Conservation (phyloP, 2,797 vertebrate species). For the Thamnophis elegans region DNA sequence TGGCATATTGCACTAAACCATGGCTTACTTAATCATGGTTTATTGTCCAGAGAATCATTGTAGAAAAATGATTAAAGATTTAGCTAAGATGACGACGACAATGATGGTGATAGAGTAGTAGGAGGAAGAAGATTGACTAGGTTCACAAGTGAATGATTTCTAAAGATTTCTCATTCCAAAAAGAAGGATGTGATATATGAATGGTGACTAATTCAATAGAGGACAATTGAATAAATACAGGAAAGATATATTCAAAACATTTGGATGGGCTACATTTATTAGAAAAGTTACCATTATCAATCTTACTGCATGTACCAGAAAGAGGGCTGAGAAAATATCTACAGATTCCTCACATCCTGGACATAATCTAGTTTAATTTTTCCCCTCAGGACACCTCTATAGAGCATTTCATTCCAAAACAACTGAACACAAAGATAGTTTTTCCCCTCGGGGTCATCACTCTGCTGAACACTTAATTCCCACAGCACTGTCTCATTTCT, state of each 20-base stretch:
- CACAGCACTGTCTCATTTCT: no score
- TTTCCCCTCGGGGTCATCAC: no score
- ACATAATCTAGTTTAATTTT: no score
- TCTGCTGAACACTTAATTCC: no score
- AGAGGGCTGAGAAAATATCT: no score
- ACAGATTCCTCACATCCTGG: no score
- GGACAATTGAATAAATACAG: background rate
- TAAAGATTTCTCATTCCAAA: background rate
- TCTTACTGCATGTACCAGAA: no score
- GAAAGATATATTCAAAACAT: background rate
- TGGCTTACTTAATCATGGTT: background rate
- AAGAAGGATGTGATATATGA: background rate
- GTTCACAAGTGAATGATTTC: background rate
- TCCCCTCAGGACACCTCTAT: no score
- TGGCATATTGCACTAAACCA: background rate
- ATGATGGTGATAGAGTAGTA: background rate
- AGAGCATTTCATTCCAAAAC: no score
- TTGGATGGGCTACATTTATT: background rate
- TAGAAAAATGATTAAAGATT: background rate
- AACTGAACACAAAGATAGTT: no score
- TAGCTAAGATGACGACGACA: background rate
- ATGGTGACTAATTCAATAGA: background rate
- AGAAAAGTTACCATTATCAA: no score
- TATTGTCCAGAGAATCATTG: background rate
- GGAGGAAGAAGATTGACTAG: background rate